A percentile compares a stretch with the other conserved stretches of the same genome.
phyloP scores from a whole-genome alignment of 2,113 vertebrate genomes.

The Tor tambroides region DNA sequence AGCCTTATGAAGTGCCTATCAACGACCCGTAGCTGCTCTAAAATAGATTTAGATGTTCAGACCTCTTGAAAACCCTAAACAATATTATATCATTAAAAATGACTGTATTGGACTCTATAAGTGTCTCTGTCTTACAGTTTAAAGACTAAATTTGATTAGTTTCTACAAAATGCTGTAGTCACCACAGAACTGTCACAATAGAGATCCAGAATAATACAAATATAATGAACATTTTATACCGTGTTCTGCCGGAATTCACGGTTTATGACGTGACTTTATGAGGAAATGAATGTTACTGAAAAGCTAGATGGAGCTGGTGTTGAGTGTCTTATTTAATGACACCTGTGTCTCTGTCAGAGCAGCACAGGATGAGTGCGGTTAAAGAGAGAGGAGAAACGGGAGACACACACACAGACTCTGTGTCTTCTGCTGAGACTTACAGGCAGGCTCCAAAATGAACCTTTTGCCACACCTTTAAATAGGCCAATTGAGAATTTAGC shows the following conservation, averaged over 20 bases:
- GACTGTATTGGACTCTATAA: neutral
- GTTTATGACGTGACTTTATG: neutral
- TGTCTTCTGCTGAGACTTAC: neutral
- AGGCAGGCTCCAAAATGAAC: neutral
- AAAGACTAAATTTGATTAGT: too few relatives aligned
- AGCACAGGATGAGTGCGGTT: conserved; percentile 22
- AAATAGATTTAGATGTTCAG: too few relatives aligned
- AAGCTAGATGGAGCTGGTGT: neutral
- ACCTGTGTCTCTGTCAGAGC: neutral
- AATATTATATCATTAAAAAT: too few relatives aligned
- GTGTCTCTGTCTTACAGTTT: too few relatives aligned
- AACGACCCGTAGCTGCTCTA: too few relatives aligned
- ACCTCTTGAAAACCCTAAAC: too few relatives aligned
- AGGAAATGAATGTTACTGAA: neutral
- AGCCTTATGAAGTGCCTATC: too few relatives aligned
- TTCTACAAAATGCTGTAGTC: neutral
- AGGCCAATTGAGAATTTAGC: neutral
- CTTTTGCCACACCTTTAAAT: neutral
- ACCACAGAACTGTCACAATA: neutral
- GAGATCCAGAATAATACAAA: neutral
- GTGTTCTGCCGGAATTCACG: neutral
- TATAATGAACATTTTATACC: neutral
- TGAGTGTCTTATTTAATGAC: neutral
- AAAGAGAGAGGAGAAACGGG: neutral
- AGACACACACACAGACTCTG: neutral